Evolutionary conservation across 2,797 vertebrate species (phyloP), one percentile per base, ranked within the genome.

Genomic region (Sylvilagus floridanus): DNA sequence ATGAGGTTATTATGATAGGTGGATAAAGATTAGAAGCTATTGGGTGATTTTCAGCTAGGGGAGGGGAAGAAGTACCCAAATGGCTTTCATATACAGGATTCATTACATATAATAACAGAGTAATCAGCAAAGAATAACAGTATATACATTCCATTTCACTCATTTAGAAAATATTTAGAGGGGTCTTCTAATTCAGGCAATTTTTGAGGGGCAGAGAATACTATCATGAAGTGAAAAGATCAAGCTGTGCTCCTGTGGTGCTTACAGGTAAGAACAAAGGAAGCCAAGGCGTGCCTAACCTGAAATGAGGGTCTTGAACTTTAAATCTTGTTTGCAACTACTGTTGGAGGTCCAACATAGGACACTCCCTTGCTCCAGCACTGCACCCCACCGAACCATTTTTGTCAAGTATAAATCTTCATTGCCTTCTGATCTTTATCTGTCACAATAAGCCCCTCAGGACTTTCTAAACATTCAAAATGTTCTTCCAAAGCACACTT

Each of bases 81-180:
- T 78, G 16, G 24, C 35, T 82, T 86, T 94, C 83, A 65, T 69
- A 76, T 84, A 52, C 9, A 78, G 12, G 26, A 32, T 91, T 78
- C 52, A 54, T 77, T 76, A 47, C 11, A 63, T 47, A 1, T 42
- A 37, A 28, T 68, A 82, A 86, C 28, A 83, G 50, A 76, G 90
- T 4, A 84, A 71, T 75, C 42, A 84, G 78, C 50, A 90, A 94
- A 88, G 50, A 93, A 78, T 79, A 95, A 75, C 75, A n/a, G 11
- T 91, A 16, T 88, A n/a, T 87, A 1, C 12, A 62, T 71, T 90
- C 54, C 19, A 65, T 71, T 82, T 60, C 69, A 85, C 32, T 87
- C n/a, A 72, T 66, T 90, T 47, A 76, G 24, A 72, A 86, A 92
- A 54, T 82, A 28, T 42, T 47, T 81, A 26, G 47, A 32, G 35